Evolutionary conservation across 2,888 invertebrate genomes (phyloP), one percentile per base, ranked within the genome.

Genomic region (Disparrhopalites patrizii): DNA sequence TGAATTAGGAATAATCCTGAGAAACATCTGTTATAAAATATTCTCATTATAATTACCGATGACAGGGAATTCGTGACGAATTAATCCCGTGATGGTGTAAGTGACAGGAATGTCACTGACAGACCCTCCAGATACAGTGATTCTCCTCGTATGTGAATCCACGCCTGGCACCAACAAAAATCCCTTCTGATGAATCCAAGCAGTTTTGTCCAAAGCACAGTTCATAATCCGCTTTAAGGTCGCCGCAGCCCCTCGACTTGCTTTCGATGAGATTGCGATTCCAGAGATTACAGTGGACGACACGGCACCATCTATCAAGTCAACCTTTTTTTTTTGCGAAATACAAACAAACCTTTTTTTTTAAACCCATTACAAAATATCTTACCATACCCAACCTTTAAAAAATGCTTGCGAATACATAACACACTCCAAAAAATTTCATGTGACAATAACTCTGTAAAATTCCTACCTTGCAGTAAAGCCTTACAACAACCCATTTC

Each of bases 51-150:
- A 54, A 81, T 82, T 80, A 87, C 87, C 87, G 75, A 87, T 85
- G 75, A 86, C 86, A 58, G 87, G 87, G n/a, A 86, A 79, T 79
- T 87, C 87, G 76, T 85, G 85, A 76, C 82, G 82, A 76, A 86
- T 84, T 65, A 87, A 80, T 31, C 87, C 87, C 73, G 84, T 84
- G 75, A 87, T 82, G 56, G 84, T 83, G 76, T 87, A 87, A 70
- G 83, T 83, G 69, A 86, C 85, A 28, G 87, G 87, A 76, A 87
- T 83, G 78, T 87, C 87, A 65, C 83, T 82, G 66, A 87, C 84
- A 65, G 84, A 83, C 67, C 80, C 78, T 55, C 87, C 86, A 68
- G 81, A 82, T 8, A 88, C 86, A 3, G 83, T 84, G 62, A 85
- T 83, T 72, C 86, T 82, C 68, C 87, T 81, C 65, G 84, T 84